Evolutionary conservation across 2,888 invertebrate genomes (phyloP).

Genomic region (Torymus texanus): DNA sequence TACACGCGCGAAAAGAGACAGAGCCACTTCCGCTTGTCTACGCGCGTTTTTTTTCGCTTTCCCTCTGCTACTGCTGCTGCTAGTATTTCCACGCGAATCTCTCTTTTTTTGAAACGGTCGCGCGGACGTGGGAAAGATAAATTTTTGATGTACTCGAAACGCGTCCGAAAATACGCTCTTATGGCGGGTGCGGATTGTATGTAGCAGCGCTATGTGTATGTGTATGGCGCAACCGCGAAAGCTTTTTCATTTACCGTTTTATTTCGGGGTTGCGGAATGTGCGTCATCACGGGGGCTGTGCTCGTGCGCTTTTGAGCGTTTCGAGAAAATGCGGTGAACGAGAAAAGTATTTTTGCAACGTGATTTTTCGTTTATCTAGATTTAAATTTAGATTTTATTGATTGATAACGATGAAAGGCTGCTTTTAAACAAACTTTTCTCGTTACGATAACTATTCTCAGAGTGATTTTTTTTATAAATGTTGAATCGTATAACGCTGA

Average conservation of each 20-base stretch:
- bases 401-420: not conserved
- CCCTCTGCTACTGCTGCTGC: not conserved
- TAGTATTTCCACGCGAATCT: not conserved
- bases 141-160: conserved; percentile 35
- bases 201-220: not conserved
- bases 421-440: no score
- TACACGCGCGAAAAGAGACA: not conserved
- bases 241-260: conserved; percentile 37
- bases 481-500: no score
- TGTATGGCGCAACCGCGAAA: not conserved
- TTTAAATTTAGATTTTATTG: not conserved
- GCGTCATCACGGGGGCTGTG: not conserved
- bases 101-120: not conserved
- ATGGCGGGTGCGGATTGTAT: not conserved
- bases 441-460: no score
- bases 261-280: not conserved
- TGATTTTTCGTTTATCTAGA: conserved; percentile 1
- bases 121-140: conserved; percentile 12
- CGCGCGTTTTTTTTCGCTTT: not conserved
- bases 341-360: not conserved
- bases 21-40: conserved; percentile 18
- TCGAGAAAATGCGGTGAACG: not conserved
- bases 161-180: conserved; percentile 22
- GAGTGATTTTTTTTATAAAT: no score
- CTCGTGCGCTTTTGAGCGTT: not conserved